Evolutionary conservation across 2,888 invertebrate species (phyloP).

Genomic region (Pollenia labialis): DNA sequence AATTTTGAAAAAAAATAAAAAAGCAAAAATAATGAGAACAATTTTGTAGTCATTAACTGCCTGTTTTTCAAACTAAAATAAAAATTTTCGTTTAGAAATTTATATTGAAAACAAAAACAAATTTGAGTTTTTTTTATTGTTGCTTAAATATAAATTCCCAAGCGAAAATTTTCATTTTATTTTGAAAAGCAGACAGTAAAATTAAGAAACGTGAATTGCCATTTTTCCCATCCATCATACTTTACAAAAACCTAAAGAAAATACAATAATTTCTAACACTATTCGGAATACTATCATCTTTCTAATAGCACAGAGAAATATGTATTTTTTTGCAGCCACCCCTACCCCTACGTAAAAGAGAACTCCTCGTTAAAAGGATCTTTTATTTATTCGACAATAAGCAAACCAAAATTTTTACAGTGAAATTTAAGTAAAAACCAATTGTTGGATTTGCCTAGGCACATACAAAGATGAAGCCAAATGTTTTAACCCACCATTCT

Average conservation of each 20-base stretch:
- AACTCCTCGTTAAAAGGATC: conserved; percentile 4
- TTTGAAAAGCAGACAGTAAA: background rate
- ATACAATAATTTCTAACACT: conserved; percentile 20
- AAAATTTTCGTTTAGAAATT: too few relatives aligned
- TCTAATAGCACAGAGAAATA: conserved; percentile 2
- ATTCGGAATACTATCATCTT: background rate
- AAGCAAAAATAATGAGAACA: conserved; percentile 19
- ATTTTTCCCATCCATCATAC: conserved; percentile 44
- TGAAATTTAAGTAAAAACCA: conserved; percentile 30
- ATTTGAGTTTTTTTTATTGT: too few relatives aligned
- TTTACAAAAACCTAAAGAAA: conserved; percentile 18
- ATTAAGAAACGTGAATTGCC: background rate
- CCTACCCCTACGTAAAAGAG: background rate
- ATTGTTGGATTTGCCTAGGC: background rate
- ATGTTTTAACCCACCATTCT: conserved; percentile 7
- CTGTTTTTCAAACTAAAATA: too few relatives aligned
- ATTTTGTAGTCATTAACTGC: conserved; percentile 17
- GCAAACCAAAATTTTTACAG: conserved; percentile 21
- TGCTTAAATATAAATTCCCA: too few relatives aligned
- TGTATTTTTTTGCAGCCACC: conserved; percentile 42
- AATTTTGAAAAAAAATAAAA: background rate
- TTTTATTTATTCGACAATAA: conserved; percentile 6
- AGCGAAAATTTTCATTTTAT: too few relatives aligned
- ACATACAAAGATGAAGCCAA: background rate
- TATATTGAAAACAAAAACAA: too few relatives aligned